These are phyloP conservation scores for Stratiolaelaps scimitus DNA, from an alignment of 1,140 invertebrate species.

Conservation along the genomic window DNA sequence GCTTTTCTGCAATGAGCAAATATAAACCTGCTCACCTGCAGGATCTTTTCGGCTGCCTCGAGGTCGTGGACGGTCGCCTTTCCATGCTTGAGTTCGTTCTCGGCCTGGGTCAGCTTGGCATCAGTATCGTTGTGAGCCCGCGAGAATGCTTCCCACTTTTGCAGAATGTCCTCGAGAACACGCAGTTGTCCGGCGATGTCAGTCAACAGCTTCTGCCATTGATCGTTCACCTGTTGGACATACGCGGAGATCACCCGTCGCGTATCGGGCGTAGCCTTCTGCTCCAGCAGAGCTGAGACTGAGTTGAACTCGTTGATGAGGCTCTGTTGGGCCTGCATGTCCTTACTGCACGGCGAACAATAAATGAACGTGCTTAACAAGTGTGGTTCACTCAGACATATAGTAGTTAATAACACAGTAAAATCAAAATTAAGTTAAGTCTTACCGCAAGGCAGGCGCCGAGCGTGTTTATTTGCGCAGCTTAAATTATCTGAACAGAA, in stretches of 20 bases:
- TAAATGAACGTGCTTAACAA: no score
- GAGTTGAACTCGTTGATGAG: conserved; percentile 54
- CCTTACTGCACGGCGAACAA: neutral
- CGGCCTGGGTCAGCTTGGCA: conserved; percentile 29
- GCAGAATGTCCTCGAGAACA: conserved; percentile 51
- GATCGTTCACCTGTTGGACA: conserved; percentile 50
- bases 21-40: neutral
- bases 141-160: conserved; percentile 54
- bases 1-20: no score
- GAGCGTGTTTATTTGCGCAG: no score
- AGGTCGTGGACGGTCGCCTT: conserved; percentile 23
- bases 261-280: conserved; percentile 51
- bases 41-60: conserved; percentile 15
- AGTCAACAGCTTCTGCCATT: conserved; percentile 60
- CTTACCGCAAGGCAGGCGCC: no score
- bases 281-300: conserved; percentile 51
- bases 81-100: conserved; percentile 16
- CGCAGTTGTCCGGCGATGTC: conserved; percentile 54
- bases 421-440: no score
- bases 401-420: no score
- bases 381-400: no score
- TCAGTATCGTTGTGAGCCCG: conserved; percentile 32
- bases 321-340: conserved; percentile 48
- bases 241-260: conserved; percentile 50
- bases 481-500: no score